These are phyloP conservation scores for Pampus argenteus DNA, from an alignment of 2,797 vertebrate genomes.

Conservation along the genomic window DNA sequence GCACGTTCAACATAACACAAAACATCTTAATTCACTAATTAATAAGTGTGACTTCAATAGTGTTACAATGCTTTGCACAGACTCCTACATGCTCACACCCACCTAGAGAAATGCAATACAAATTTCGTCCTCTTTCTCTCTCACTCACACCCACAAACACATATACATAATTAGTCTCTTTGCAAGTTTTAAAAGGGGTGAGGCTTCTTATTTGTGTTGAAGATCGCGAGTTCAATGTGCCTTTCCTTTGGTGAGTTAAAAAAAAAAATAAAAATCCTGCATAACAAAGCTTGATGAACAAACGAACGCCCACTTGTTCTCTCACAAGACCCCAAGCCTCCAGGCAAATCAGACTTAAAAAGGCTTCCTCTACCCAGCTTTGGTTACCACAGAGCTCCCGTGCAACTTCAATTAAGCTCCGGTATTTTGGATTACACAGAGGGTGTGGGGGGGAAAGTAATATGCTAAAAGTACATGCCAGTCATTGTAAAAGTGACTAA, in stretches of 20 bases:
- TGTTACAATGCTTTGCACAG: slow-evolving; percentile 25
- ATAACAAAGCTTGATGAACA: slow-evolving; percentile 74
- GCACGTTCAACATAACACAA: not conserved
- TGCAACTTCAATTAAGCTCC: slow-evolving; percentile 66
- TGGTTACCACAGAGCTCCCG: slow-evolving; percentile 64
- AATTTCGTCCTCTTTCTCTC: slow-evolving; percentile 17
- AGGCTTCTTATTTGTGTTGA: slow-evolving; percentile 69
- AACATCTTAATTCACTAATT: slow-evolving; percentile 29
- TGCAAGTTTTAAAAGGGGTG: slow-evolving; percentile 72
- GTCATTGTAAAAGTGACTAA: slow-evolving; percentile 29
- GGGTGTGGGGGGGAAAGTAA: slow-evolving; percentile 25
- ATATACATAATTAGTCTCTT: slow-evolving; percentile 57
- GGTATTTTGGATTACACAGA: slow-evolving; percentile 65
- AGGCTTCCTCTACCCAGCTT: slow-evolving; percentile 63
- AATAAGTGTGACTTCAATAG: slow-evolving; percentile 33
- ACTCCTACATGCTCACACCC: slow-evolving; percentile 24
- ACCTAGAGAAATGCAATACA: slow-evolving; percentile 26
- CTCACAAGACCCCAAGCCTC: slow-evolving; percentile 69
- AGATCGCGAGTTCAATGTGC: slow-evolving; percentile 65
- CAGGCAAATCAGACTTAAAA: slow-evolving; percentile 71
- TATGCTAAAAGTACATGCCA: slow-evolving; percentile 41
- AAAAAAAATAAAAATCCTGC: slow-evolving; percentile 41
- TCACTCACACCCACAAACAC: slow-evolving; percentile 28
- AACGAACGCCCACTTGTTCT: slow-evolving; percentile 73
- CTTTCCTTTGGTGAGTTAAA: slow-evolving; percentile 63